Conservation (phyloP, 2,888 invertebrate genomes). For the Ennomos quercinarius region DNA sequence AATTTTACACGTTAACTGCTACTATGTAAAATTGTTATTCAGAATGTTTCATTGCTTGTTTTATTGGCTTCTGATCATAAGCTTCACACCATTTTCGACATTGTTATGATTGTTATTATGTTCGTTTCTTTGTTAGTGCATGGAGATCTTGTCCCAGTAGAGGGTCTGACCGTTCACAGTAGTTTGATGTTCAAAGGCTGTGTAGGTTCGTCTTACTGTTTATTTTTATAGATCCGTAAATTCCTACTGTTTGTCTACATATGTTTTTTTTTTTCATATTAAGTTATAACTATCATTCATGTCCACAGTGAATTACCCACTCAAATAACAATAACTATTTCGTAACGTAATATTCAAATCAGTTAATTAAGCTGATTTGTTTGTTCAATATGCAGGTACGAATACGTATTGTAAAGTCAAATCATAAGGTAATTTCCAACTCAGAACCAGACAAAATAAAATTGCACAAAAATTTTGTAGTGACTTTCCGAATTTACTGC, state of each 20-base stretch:
- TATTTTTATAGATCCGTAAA: conserved; percentile 1
- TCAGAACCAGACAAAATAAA: no score
- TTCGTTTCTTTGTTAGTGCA: conserved; percentile 53
- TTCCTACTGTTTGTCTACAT: no score
- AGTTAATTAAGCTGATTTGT: no score
- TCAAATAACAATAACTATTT: no score
- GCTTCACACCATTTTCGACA: conserved; percentile 77
- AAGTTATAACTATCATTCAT: conserved; percentile 2
- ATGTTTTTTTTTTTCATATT: conserved; percentile 4
- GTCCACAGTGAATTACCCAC: conserved; percentile 12
- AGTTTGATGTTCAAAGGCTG: conserved; percentile 27
- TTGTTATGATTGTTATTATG: conserved; percentile 46
- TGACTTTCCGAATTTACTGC: no score
- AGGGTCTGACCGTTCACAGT: conserved; percentile 30
- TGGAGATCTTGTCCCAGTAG: conserved; percentile 48
- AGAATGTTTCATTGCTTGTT: conserved; percentile 64
- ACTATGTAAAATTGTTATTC: conserved; percentile 77
- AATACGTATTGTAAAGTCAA: no score
- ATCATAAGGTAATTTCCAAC: no score
- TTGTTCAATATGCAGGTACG: no score
- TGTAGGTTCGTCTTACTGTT: conserved; percentile 36
- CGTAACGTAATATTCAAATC: no score
- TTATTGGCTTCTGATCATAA: conserved; percentile 63
- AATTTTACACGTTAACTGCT: conserved; percentile 64
- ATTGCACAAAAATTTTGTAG: no score